Percentiles rank a stretch among this genome's conserved stretches.
These are phyloP conservation scores for Periophthalmus magnuspinnatus DNA, from an alignment of 2,797 vertebrate species.

Conservation along the genomic window DNA sequence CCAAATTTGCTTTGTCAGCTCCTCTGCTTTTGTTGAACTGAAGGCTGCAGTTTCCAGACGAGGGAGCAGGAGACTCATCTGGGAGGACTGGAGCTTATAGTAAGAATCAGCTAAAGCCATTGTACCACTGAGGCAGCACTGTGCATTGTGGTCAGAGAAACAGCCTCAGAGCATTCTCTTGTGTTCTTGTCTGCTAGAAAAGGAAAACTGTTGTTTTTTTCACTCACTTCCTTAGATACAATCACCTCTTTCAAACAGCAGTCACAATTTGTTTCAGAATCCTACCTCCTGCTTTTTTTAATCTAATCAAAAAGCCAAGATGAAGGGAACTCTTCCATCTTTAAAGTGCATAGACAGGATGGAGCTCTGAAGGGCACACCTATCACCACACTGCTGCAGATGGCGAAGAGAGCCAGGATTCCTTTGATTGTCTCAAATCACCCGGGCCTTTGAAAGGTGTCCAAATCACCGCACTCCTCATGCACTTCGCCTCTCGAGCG, in stretches of 20 bases:
- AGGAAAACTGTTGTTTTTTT: slow-evolving; percentile 1
- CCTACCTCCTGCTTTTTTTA: slow-evolving; percentile 4
- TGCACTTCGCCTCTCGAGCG: slow-evolving; percentile 18
- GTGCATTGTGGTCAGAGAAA: slow-evolving; percentile 23
- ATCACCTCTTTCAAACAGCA: neutral
- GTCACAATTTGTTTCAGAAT: neutral
- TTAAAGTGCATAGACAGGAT: slow-evolving; percentile 18
- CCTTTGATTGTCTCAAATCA: slow-evolving; percentile 47
- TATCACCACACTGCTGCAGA: slow-evolving; percentile 19
- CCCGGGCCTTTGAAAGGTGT: slow-evolving; percentile 23
- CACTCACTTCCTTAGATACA: neutral
- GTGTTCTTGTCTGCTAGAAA: slow-evolving; percentile 12
- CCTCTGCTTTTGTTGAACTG: neutral
- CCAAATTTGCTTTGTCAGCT: slow-evolving; percentile 4
- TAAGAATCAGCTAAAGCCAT: slow-evolving; percentile 8
- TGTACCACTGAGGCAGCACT: slow-evolving; percentile 31
- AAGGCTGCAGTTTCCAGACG: slow-evolving; percentile 54
- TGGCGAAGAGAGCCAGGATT: slow-evolving; percentile 20
- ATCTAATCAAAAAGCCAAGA: slow-evolving; percentile 19
- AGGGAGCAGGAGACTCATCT: slow-evolving; percentile 62
- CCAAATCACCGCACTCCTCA: slow-evolving; percentile 39
- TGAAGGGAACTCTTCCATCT: slow-evolving; percentile 19
- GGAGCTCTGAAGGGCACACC: slow-evolving; percentile 29
- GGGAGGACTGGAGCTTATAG: slow-evolving; percentile 16
- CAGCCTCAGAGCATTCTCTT: slow-evolving; percentile 17